Evolutionary conservation across 2,113 vertebrate species (phyloP).

Genomic region (Petroica traversi): DNA sequence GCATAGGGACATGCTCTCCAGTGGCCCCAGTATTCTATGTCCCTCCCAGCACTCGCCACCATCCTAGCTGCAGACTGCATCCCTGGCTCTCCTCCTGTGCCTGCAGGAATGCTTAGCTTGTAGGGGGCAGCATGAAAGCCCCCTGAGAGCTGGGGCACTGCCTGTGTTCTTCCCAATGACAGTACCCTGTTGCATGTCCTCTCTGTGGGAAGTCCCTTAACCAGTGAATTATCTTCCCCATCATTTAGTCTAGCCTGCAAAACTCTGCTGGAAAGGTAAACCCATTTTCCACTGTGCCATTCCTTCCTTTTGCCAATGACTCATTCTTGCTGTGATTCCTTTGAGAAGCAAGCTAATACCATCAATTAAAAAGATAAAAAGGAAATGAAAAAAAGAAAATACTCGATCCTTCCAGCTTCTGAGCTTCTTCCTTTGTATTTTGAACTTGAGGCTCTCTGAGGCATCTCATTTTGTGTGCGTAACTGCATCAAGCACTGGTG

Average conservation of each 20-base stretch:
- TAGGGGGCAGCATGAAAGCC: neutral
- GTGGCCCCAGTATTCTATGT: rapidly evolving
- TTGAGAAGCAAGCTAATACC: neutral
- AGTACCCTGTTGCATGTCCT: rapidly evolving
- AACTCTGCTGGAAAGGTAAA: neutral
- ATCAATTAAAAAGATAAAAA: neutral
- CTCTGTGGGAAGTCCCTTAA: neutral
- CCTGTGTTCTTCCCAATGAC: rapidly evolving
- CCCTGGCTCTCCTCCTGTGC: rapidly evolving
- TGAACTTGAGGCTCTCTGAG: rapidly evolving
- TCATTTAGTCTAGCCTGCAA: neutral
- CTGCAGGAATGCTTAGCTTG: neutral
- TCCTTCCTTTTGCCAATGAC: neutral
- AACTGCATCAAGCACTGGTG: neutral
- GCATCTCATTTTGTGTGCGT: neutral
- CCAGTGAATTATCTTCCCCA: neutral
- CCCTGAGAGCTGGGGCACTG: neutral
- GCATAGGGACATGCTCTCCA: rapidly evolving
- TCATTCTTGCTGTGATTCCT: neutral
- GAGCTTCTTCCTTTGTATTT: neutral
- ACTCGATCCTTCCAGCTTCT: neutral
- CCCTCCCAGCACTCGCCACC: neutral
- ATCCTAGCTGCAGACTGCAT: neutral
- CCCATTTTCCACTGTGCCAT: neutral
- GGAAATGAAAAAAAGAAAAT: rapidly evolving